Conservation (phyloP, 2,888 invertebrate species). For the Atethmia centrago region DNA sequence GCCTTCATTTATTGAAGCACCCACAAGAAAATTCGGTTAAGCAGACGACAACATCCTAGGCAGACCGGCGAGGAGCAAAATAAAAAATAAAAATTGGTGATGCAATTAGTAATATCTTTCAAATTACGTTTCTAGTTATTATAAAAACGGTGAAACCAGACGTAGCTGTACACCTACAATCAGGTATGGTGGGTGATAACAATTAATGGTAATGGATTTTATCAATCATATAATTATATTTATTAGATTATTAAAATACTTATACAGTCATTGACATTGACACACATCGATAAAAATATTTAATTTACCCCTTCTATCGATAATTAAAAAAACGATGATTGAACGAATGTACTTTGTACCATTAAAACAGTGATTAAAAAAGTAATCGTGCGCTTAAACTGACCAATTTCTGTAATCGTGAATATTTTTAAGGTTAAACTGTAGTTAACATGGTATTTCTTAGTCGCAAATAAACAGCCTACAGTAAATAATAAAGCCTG, state of each 20-base stretch:
- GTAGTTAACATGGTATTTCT: constrained; percentile 10
- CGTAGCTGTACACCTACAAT: neutral
- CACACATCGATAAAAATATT: constrained; percentile 3
- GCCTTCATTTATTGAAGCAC: too few species aligned
- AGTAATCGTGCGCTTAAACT: neutral
- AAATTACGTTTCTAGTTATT: neutral
- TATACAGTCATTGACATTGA: constrained; percentile 15
- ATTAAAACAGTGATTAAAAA: neutral
- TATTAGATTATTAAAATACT: neutral
- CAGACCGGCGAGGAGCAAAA: too few species aligned
- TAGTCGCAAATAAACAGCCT: neutral
- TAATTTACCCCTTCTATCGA: neutral
- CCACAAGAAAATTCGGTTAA: too few species aligned
- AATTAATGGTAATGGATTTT: neutral
- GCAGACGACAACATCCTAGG: too few species aligned
- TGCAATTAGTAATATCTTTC: neutral
- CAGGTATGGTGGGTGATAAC: neutral
- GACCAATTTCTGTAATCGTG: constrained; percentile 2
- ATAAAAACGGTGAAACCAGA: neutral
- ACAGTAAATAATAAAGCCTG: too few species aligned
- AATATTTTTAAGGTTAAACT: neutral
- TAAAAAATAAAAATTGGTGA: too few species aligned
- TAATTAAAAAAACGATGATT: too few species aligned
- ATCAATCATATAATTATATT: neutral
- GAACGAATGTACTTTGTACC: neutral